A percentile compares a stretch with the other conserved stretches of the same genome.
Conservation (phyloP, 2,113 vertebrate genomes). For the Ophthalmolycus amberensis region DNA sequence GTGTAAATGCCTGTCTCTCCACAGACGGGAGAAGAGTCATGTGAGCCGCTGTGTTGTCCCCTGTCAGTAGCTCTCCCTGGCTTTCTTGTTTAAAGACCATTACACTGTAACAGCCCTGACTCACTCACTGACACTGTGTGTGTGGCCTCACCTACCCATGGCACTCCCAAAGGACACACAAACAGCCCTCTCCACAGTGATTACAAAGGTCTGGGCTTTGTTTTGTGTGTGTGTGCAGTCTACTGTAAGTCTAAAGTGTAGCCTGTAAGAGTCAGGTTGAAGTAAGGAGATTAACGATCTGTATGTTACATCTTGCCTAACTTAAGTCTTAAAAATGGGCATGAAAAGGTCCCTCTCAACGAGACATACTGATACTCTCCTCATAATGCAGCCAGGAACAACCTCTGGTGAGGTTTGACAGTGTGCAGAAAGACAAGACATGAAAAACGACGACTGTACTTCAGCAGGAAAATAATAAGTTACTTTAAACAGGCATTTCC, state of each 20-base stretch:
- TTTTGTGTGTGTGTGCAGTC: neutral
- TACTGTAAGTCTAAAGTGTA: neutral
- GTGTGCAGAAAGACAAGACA: slow-evolving; percentile 3
- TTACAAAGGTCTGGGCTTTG: neutral
- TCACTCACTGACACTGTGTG: slow-evolving; percentile 48
- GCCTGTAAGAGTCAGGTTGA: neutral
- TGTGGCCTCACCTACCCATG: slow-evolving; percentile 53
- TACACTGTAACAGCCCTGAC: slow-evolving; percentile 35
- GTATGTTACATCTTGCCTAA: neutral
- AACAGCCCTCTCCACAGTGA: neutral
- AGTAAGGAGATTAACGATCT: neutral
- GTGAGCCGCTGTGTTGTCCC: slow-evolving; percentile 36
- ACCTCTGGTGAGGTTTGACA: neutral
- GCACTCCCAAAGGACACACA: slow-evolving; percentile 41
- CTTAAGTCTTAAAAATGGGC: neutral
- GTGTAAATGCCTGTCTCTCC: slow-evolving; percentile 46
- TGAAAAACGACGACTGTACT: neutral
- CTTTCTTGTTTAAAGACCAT: slow-evolving; percentile 46
- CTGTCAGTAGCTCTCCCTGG: slow-evolving; percentile 35
- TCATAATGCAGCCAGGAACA: neutral
- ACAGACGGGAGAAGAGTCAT: slow-evolving; percentile 13
- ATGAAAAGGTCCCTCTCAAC: neutral
- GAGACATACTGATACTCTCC: neutral
- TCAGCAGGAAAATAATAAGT: neutral
- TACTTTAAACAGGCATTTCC: neutral